Evolutionary conservation across 2,888 invertebrate genomes (phyloP), one percentile per base, ranked within the genome.

Genomic region (Nomada hirtipes): DNA sequence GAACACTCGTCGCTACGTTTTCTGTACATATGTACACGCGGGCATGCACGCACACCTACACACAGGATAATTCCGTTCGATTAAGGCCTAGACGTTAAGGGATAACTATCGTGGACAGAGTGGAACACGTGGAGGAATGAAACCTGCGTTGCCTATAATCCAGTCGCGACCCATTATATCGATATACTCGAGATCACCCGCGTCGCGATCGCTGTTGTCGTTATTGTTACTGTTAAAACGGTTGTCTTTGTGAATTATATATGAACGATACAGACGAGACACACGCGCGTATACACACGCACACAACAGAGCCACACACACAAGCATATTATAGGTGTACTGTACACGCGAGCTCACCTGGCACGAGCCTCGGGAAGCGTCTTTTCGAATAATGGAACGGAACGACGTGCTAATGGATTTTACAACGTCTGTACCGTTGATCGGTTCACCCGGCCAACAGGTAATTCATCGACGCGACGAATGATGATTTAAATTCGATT

Each of bases 151-250:
- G 76, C 76, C 69, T 76, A 69, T 69, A 68, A 60, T 74, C 67
- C 78, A 78, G 71, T 78, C 71, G 81, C 81, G 79, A 79, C 75
- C 78, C 76, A 74, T 86, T 82, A 81, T 79, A 80, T 77, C 36
- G 26, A 29, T 67, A 79, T 75, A 69, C 47, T 36, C 53, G 59
- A 80, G 79, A 78, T 87, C 85, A 86, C 74, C 83, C 83, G 84
- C 87, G 88, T 83, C 86, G 82, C 81, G 83, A 87, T 90, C 88
- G 88, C 83, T 89, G 88, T 91, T 90, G 88, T 91, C 91, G 89
- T 90, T 90, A 91, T 90, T 90, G 91, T 92, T 91, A 90, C 88
- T 89, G 89, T 91, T 90, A 87, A 70, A 70, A 88, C 84, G 89
- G 88, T 90, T 89, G 84, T 77, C 86, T 64, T 80, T 64, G 82